These are phyloP conservation scores for Planococcus citri DNA, from an alignment of 1,140 invertebrate species.

Conservation along the genomic window DNA sequence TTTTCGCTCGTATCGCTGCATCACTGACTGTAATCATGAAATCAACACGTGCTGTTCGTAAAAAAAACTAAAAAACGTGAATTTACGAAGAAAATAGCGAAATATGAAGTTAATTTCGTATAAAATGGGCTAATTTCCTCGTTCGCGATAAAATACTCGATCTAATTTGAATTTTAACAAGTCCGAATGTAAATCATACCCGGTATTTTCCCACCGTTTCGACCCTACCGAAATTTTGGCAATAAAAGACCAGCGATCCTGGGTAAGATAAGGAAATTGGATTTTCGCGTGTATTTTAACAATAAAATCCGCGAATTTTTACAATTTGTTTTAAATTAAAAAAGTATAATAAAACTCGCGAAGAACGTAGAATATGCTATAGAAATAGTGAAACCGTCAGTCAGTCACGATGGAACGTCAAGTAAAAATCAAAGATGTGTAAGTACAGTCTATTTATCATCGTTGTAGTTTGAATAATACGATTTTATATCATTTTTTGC, in stretches of 20 bases:
- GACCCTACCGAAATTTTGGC: neutral
- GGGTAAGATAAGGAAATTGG: neutral
- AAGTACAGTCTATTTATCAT: neutral
- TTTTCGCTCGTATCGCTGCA: no score
- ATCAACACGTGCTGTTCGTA: neutral
- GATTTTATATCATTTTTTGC: neutral
- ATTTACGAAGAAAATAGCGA: neutral
- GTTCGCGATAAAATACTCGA: neutral
- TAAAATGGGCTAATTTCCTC: no score
- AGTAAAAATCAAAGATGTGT: conserved; percentile 2
- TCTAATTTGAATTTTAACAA: neutral
- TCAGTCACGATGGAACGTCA: neutral
- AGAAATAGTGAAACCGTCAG: neutral
- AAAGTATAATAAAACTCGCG: no score
- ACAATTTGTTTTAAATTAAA: neutral
- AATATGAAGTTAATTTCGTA: no score
- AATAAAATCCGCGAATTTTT: neutral
- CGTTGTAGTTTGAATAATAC: neutral
- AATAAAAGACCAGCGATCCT: neutral
- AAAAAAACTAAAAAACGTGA: neutral
- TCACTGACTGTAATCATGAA: neutral
- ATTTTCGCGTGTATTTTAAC: neutral
- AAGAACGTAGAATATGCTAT: neutral
- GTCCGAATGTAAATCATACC: neutral
- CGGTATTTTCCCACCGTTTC: neutral